Base-by-base conservation (phyloP, 2,888 invertebrate genomes). In the Biston betularia region DNA sequence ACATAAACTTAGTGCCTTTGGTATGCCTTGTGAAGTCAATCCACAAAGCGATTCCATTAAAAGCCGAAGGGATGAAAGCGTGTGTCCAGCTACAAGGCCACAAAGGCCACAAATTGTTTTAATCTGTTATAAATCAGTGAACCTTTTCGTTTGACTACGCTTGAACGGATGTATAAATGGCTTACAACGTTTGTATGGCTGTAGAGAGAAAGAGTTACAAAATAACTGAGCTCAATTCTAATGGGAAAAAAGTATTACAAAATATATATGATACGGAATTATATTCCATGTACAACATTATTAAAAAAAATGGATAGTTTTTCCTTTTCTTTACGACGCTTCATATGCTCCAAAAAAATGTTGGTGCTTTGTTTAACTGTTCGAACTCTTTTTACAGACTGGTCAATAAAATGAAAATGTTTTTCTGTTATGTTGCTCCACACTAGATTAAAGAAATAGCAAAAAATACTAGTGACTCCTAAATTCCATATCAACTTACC, bases 41-140 rank as follows among this genome's bases (percentile, higher is more conserved):
- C 69, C 69, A 35, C 69, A 72, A 75, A 73, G 70, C 70, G 70
- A 69, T 72, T 70, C 63, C 63, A 65, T 60, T 60, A 56, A 56
- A 68, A 74, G 63, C 72, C 67, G 65, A 69, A 72, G 65, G 71
- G 75, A 73, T 75, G 69, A 69, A 77, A 74, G 72, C 73, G 66
- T 74, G 63, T 72, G 76, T 70, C 78, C 73, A 70, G 68, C 69
- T 60, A 55, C 69, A 75, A 60, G 67, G 67, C 71, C 70, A 65
- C 71, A 75, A 73, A 72, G 63, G 68, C 72, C 77, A 61, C 75
- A 75, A 79, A 80, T 78, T 76, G 76, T 78, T 79, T 72, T 72
- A 74, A 72, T 69, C 72, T 68, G 64, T 63, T 72, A 74, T 74
- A 74, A 74, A 74, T 72, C 70, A 71, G 70, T 65, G 67, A 67